Evolutionary conservation across 2,888 invertebrate genomes (phyloP).

Genomic region (Himalopsyche anomala): DNA sequence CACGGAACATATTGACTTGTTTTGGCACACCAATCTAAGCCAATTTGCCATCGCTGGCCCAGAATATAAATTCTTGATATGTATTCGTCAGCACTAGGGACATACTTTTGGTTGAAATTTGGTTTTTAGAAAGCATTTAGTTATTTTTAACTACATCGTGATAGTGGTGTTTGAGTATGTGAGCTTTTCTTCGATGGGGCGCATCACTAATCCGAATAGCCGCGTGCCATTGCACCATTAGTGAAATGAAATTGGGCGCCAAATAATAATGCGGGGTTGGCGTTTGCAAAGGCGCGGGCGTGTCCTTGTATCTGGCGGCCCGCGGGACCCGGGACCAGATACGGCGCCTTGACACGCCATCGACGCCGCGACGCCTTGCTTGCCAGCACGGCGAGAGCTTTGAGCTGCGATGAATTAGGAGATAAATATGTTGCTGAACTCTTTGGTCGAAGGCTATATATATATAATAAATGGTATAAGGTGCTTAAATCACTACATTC

Average conservation of each 20-base stretch:
- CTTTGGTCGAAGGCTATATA: not conserved
- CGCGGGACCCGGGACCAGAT: constrained; percentile 37
- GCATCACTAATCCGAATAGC: not conserved
- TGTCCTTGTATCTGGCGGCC: constrained; percentile 38
- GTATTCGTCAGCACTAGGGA: too few relatives aligned
- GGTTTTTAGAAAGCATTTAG: too few relatives aligned
- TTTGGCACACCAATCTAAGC: too few relatives aligned
- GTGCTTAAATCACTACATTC: too few relatives aligned
- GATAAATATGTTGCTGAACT: not conserved
- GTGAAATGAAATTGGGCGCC: constrained; percentile 42
- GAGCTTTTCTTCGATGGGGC: not conserved
- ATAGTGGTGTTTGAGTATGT: not conserved
- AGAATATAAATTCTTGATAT: too few relatives aligned
- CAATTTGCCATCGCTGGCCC: too few relatives aligned
- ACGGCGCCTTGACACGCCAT: constrained; percentile 12
- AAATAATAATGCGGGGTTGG: constrained; percentile 42
- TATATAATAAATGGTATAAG: too few relatives aligned
- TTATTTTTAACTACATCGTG: too few relatives aligned
- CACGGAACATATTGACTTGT: too few relatives aligned
- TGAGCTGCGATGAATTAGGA: not conserved
- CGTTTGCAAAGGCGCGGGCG: constrained; percentile 39
- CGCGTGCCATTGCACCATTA: constrained; percentile 27
- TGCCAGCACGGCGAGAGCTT: not conserved
- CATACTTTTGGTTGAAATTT: too few relatives aligned
- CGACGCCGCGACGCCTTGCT: not conserved